Evolutionary conservation across 2,113 vertebrate genomes (phyloP).

Genomic region (Spheniscus mendiculus): DNA sequence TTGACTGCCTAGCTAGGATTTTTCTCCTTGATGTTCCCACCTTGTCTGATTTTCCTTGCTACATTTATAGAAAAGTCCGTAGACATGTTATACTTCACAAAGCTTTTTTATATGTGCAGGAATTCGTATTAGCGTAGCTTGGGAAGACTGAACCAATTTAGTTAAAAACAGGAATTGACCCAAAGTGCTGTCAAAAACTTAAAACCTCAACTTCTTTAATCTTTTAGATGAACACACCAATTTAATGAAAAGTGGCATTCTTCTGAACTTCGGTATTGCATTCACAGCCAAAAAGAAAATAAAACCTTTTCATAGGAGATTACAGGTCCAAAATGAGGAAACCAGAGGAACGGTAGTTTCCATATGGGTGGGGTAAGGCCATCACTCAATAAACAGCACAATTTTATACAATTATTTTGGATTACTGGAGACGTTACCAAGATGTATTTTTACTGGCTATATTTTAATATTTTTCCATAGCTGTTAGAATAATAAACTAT

Average conservation of each 20-base stretch:
- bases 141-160: neutral
- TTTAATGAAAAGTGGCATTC: neutral
- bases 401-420: neutral
- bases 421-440: neutral
- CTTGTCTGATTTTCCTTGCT: neutral
- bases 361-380: accelerated
- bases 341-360: neutral
- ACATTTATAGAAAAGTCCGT: neutral
- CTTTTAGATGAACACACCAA: neutral
- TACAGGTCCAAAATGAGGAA: neutral
- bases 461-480: neutral
- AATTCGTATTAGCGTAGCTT: neutral
- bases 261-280: neutral
- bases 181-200: neutral
- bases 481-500: neutral
- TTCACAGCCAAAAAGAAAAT: neutral
- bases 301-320: neutral
- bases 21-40: neutral
- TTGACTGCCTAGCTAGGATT: neutral
- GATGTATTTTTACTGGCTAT: neutral
- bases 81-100: neutral
- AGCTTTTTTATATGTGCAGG: neutral
- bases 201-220: neutral
- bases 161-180: neutral
- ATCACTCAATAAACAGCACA: neutral